Base-by-base conservation (phyloP, 64 coral and sea anemone species). In the Actinia equina region DNA sequence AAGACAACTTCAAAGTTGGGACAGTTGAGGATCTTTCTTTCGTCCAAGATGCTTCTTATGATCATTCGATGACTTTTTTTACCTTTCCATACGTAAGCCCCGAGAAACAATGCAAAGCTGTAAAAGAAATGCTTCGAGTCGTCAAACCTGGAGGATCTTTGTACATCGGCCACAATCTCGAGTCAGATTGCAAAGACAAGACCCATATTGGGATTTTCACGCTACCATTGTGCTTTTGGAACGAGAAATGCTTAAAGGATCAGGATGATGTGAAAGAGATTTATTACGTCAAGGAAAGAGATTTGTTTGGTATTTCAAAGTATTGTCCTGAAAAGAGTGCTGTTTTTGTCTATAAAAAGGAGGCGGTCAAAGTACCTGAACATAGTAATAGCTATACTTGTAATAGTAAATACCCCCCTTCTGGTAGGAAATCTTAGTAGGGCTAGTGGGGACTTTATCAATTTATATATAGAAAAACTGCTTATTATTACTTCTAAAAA, bases 281-380 rank as follows among this genome's bases (percentile, higher is more conserved):
- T 76, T 82, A 88, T 88, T 92, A 92, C 64, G 59, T 92, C 17
- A 92, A 70, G 81, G 91, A 92, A 69, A 84, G 79, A 27, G 80
- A 84, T 19, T 79, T 92, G 60, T 92, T 92, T 77, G 91, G 86
- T 84, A 52, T 83, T 83, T 60, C 87, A 2, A 92, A 92, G 80
- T 92, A 92, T 57, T 92, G 91, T n/a, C 86, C 91, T 23, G 86
- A 92, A 45, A 92, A 92, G 77, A 88, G 77, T 56, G 91, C 91
- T 19, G 91, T 92, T n/a, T 92, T 92, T 88, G 25, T 92, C 25
- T 65, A 88, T 67, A 92, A 92, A 41, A 92, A 92, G 77, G 86
- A 30, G 0, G 71, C 82, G 18, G 41, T 8, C 22, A 25, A 59
- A 57, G 3, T 88, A 43, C 46, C 61, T 16, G 49, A 26, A 62